Conservation (phyloP, 1,140 invertebrate species). For the Leptestheria dahalacensis region DNA sequence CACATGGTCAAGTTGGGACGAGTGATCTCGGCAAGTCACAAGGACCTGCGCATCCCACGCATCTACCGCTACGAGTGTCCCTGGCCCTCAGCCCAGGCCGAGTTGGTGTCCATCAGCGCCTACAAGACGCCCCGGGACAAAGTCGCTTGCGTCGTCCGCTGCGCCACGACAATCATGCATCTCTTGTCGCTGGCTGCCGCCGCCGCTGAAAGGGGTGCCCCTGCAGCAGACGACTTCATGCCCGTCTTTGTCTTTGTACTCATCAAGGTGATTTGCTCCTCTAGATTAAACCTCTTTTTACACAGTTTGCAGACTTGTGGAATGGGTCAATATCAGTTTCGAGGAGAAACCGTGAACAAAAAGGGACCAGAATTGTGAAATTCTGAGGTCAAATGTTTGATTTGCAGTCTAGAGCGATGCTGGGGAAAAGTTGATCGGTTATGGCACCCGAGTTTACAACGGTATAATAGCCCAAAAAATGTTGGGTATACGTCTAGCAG, state of each 20-base stretch:
- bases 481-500: too few relatives aligned
- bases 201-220: constrained; percentile 55
- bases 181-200: constrained; percentile 66
- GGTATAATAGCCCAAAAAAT: too few relatives aligned
- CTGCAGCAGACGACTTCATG: constrained; percentile 91
- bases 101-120: constrained; percentile 78
- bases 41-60: constrained; percentile 64
- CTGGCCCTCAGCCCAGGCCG: constrained; percentile 91
- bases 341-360: too few relatives aligned
- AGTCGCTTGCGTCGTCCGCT: constrained; percentile 69
- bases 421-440: too few relatives aligned
- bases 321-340: too few relatives aligned
- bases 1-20: constrained; percentile 72
- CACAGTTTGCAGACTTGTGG: too few relatives aligned
- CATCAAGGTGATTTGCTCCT: constrained; percentile 66
- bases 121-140: constrained; percentile 92
- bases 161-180: constrained; percentile 78
- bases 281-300: constrained; percentile 20
- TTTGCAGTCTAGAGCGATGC: too few relatives aligned
- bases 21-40: constrained; percentile 64
- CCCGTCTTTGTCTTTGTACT: constrained; percentile 93
- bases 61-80: constrained; percentile 78
- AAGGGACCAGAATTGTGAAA: too few relatives aligned
- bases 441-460: too few relatives aligned
- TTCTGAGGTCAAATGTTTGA: too few relatives aligned